Conservation (phyloP, 2,888 invertebrate species). For the Timema podura region DNA sequence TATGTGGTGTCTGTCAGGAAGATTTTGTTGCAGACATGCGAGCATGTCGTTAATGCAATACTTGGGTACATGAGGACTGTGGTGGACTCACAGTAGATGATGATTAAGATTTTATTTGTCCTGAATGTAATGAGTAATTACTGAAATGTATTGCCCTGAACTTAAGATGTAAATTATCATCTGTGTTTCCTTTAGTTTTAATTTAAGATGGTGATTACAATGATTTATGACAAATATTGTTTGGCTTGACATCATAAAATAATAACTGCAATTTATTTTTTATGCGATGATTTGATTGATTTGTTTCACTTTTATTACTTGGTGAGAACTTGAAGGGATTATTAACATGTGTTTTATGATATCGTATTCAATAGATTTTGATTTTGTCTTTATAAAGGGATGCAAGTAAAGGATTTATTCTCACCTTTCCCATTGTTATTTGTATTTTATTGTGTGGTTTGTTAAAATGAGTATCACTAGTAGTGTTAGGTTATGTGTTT, state of each 20-base stretch:
- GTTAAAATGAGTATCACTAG: too few relatives aligned
- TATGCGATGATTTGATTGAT: too few relatives aligned
- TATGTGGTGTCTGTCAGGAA: slow-evolving; percentile 1
- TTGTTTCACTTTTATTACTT: too few relatives aligned
- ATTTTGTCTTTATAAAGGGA: too few relatives aligned
- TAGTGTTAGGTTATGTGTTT: too few relatives aligned
- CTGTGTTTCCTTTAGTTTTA: not conserved
- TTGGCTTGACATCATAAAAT: not conserved
- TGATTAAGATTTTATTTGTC: not conserved
- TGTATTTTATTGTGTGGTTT: too few relatives aligned
- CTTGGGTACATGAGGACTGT: not conserved
- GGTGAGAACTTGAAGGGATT: too few relatives aligned
- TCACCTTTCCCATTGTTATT: too few relatives aligned
- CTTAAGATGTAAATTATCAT: not conserved
- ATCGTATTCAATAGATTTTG: too few relatives aligned
- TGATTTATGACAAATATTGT: not conserved
- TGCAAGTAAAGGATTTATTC: too few relatives aligned
- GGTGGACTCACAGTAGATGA: slow-evolving; percentile 5
- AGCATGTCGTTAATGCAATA: not conserved
- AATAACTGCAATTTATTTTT: too few relatives aligned
- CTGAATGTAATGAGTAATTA: not conserved
- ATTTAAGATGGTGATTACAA: slow-evolving; percentile 1
- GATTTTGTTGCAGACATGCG: not conserved
- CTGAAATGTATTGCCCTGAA: not conserved
- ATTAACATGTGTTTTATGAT: too few relatives aligned